Percentiles rank a stretch among this genome's conserved stretches.
phyloP scores from a whole-genome alignment of 2,113 vertebrate species.

The Halcyon malimbica region DNA sequence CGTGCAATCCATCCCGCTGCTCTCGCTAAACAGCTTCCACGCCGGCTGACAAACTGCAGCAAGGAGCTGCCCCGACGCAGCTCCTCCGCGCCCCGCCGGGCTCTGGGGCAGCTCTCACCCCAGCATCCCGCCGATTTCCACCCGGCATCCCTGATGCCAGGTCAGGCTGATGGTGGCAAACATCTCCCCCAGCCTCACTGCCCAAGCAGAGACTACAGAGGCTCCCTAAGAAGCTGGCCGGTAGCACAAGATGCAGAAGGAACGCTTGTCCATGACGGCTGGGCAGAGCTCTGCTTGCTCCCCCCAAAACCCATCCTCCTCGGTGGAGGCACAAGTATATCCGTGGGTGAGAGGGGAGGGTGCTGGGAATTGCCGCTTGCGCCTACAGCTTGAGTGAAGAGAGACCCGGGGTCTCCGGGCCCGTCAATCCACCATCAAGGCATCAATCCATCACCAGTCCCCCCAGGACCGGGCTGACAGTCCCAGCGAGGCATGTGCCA shows the following conservation, averaged over 20 bases:
- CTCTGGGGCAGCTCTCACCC: background rate
- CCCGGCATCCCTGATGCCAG: background rate
- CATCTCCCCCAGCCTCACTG: fast-evolving
- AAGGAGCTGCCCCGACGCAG: background rate
- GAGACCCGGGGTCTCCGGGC: background rate
- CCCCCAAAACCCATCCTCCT: background rate
- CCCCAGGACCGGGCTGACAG: constrained; percentile 4
- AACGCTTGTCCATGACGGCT: fast-evolving
- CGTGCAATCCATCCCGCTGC: constrained; percentile 47
- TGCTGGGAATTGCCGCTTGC: background rate
- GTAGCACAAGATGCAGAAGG: background rate
- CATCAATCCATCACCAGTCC: background rate
- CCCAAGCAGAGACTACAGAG: background rate
- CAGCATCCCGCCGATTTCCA: fast-evolving
- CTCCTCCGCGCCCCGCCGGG: fast-evolving
- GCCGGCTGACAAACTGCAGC: background rate
- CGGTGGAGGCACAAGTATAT: fast-evolving
- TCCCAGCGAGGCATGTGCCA: background rate
- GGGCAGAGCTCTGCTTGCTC: background rate
- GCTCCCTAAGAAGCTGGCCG: background rate
- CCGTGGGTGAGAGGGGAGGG: background rate
- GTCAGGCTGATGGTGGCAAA: fast-evolving
- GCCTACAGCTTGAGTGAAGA: background rate
- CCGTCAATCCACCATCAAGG: background rate
- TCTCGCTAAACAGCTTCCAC: constrained; percentile 22